Evolutionary conservation across 2,797 vertebrate genomes (phyloP).

Genomic region (Urophycis tenuis): DNA sequence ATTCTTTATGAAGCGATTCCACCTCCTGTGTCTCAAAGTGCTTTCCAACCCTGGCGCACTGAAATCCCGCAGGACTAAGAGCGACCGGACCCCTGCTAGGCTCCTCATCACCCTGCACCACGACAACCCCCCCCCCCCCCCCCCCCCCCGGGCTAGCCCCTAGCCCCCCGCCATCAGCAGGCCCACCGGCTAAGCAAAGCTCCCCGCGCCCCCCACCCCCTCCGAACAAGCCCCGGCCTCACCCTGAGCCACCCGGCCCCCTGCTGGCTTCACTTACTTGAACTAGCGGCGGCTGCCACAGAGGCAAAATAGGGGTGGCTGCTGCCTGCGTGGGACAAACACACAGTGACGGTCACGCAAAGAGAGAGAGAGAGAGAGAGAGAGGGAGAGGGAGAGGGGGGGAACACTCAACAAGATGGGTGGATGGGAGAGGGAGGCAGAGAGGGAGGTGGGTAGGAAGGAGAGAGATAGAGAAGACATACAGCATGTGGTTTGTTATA

Average conservation of each 20-base stretch:
- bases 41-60: conserved; percentile 23
- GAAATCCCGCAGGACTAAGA: not conserved
- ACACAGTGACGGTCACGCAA: conserved; percentile 43
- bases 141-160: not conserved
- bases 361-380: conserved; percentile 39
- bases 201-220: not conserved
- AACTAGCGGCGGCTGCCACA: conserved; percentile 67
- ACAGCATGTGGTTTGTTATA: not conserved
- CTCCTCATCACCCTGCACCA: conserved; percentile 4
- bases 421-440: conserved; percentile 18
- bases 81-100: not conserved
- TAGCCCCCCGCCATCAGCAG: not conserved
- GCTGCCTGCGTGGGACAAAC: conserved; percentile 72
- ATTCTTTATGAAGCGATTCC: not conserved
- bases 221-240: conserved; percentile 23
- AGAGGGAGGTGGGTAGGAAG: not conserved
- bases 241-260: conserved; percentile 10
- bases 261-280: conserved; percentile 76
- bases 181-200: not conserved
- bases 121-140: not conserved
- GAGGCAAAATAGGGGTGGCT: conserved; percentile 81
- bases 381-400: conserved; percentile 44
- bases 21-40: conserved; percentile 6
- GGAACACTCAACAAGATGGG: conserved; percentile 15
- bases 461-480: not conserved